Evolutionary conservation across 2,888 invertebrate species (phyloP).

Genomic region (Macaria liturata): DNA sequence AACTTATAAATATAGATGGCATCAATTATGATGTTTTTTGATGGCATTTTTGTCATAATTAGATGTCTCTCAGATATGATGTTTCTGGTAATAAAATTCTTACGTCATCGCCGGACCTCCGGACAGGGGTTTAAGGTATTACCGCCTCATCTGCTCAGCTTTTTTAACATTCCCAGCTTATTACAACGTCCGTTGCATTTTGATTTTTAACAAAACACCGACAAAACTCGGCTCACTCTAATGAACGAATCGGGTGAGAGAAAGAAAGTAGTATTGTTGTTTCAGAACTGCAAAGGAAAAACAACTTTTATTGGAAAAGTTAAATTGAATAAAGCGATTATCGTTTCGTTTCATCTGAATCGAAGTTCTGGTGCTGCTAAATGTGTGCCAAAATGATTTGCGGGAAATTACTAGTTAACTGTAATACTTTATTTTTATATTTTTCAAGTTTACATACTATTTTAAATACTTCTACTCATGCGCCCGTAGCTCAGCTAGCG

Average conservation of each 20-base stretch:
- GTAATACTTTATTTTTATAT: too few relatives aligned
- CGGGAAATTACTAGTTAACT: too few relatives aligned
- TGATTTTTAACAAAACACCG: slow-evolving; percentile 27
- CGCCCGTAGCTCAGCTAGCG: too few relatives aligned
- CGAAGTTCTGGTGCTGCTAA: not conserved
- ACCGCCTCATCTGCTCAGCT: slow-evolving; percentile 59
- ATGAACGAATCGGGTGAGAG: slow-evolving; percentile 2
- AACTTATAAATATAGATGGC: too few relatives aligned
- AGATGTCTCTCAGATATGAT: too few relatives aligned
- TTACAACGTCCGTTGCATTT: slow-evolving; percentile 42
- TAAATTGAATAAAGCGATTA: slow-evolving; percentile 14
- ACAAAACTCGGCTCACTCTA: slow-evolving; percentile 11
- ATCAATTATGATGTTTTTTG: too few relatives aligned
- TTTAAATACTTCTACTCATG: too few relatives aligned
- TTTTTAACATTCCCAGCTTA: slow-evolving; percentile 48
- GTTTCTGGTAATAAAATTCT: slow-evolving; percentile 58
- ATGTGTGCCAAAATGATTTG: not conserved
- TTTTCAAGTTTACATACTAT: too few relatives aligned
- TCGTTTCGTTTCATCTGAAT: slow-evolving; percentile 3
- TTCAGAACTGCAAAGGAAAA: slow-evolving; percentile 10
- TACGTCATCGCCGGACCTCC: slow-evolving; percentile 64
- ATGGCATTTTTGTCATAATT: too few relatives aligned
- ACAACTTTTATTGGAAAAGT: slow-evolving; percentile 17
- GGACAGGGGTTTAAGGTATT: slow-evolving; percentile 58
- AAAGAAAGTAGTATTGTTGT: slow-evolving; percentile 13